These are phyloP conservation scores for Drosophila kikkawai DNA, from an alignment of 1,140 invertebrate genomes.

Conservation along the genomic window DNA sequence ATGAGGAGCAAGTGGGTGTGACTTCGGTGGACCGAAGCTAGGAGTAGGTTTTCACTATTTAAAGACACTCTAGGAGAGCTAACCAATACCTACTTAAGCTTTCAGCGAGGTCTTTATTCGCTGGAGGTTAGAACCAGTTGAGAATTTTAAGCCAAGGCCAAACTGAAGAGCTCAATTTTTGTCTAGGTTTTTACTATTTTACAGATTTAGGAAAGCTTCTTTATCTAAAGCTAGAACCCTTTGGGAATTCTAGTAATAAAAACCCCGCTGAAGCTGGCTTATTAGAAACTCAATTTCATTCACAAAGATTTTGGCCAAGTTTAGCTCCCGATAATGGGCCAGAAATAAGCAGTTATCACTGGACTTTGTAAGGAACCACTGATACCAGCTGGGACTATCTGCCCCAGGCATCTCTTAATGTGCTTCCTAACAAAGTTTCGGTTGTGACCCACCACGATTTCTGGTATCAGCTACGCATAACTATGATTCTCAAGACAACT, in stretches of 20 bases:
- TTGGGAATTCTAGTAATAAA: neutral
- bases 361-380: conserved; percentile 16
- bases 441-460: conserved; percentile 2
- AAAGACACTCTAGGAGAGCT: neutral
- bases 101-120: neutral
- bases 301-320: neutral
- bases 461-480: neutral
- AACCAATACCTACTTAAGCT: neutral
- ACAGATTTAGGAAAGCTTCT: no score
- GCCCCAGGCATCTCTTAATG: neutral
- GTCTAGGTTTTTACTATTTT: no score
- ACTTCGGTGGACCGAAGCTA: conserved; percentile 2
- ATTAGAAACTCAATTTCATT: neutral
- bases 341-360: neutral
- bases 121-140: no score
- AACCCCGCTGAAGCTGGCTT: neutral
- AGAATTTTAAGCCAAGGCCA: no score
- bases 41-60: neutral
- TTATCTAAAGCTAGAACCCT: neutral
- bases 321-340: neutral
- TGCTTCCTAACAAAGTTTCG: conserved; percentile 18
- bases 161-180: no score
- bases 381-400: conserved; percentile 5
- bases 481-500: neutral
- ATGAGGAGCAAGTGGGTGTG: neutral